phyloP scores from a whole-genome alignment of 2,113 vertebrate species.

The Mastomys coucha region DNA sequence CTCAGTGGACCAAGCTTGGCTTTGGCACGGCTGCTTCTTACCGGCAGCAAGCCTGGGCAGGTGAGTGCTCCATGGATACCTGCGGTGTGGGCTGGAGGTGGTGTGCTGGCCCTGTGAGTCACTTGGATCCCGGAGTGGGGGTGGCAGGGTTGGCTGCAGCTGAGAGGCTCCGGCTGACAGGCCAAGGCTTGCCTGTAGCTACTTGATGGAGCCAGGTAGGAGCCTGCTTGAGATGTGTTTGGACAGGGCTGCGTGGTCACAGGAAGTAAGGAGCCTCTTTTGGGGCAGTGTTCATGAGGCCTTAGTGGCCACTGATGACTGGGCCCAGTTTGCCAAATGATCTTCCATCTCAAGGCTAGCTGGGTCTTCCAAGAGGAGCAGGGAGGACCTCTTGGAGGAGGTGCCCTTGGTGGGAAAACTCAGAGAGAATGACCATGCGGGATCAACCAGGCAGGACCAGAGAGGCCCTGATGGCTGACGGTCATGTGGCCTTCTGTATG shows the following conservation, averaged over 20 bases:
- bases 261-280: no score
- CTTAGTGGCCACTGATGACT: not conserved
- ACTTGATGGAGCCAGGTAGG: not conserved
- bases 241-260: not conserved
- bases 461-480: not conserved
- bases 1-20: not conserved
- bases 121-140: not conserved
- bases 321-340: not conserved
- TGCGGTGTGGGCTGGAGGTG: not conserved
- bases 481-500: not conserved
- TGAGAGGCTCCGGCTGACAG: not conserved
- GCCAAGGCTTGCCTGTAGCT: not conserved
- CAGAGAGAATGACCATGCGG: rapidly evolving
- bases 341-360: not conserved
- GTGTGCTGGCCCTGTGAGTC: slow-evolving; percentile 58
- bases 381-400: not conserved
- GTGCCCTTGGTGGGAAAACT: not conserved
- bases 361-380: no score
- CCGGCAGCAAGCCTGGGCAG: slow-evolving; percentile 53
- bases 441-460: not conserved
- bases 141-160: not conserved
- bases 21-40: not conserved
- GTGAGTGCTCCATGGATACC: not conserved
- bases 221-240: not conserved
- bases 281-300: not conserved